phyloP scores from a whole-genome alignment of 2,113 vertebrate genomes.

The Cricetomys ansorgei region DNA sequence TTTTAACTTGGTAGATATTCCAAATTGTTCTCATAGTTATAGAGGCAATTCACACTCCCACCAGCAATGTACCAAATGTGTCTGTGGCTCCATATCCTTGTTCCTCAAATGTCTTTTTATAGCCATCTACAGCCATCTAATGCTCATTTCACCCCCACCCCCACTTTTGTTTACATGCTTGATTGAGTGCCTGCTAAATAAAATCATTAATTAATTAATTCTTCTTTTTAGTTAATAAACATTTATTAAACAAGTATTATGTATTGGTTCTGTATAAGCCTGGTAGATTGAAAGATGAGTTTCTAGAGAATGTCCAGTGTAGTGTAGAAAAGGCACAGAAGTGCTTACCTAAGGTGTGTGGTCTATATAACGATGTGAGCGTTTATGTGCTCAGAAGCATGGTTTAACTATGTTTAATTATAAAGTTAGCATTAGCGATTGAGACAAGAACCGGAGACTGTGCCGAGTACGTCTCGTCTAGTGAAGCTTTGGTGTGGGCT shows the following conservation, averaged over 20 bases:
- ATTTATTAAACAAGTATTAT: slow-evolving; percentile 19
- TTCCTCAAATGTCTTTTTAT: neutral
- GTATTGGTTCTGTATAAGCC: neutral
- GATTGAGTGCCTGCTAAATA: neutral
- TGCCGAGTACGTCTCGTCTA: neutral
- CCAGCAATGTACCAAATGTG: neutral
- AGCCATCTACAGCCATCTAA: neutral
- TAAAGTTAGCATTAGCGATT: neutral
- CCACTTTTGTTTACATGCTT: neutral
- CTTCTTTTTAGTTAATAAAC: slow-evolving; percentile 23
- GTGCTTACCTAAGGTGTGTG: neutral
- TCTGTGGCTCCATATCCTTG: neutral
- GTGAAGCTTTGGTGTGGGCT: neutral
- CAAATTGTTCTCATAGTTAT: neutral
- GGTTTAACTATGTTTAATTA: neutral
- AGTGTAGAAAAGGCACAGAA: neutral
- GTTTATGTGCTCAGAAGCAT: neutral
- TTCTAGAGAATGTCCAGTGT: neutral
- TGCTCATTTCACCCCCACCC: neutral
- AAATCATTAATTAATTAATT: slow-evolving; percentile 3
- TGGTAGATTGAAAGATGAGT: neutral
- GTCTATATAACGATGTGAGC: neutral
- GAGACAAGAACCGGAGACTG: neutral
- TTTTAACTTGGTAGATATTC: slow-evolving; percentile 4
- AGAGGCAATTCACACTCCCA: neutral